A percentile compares a stretch with the other conserved stretches of the same genome.
phyloP scores from a whole-genome alignment of 2,113 vertebrate genomes.

The Brachionichthys hirsutus region DNA sequence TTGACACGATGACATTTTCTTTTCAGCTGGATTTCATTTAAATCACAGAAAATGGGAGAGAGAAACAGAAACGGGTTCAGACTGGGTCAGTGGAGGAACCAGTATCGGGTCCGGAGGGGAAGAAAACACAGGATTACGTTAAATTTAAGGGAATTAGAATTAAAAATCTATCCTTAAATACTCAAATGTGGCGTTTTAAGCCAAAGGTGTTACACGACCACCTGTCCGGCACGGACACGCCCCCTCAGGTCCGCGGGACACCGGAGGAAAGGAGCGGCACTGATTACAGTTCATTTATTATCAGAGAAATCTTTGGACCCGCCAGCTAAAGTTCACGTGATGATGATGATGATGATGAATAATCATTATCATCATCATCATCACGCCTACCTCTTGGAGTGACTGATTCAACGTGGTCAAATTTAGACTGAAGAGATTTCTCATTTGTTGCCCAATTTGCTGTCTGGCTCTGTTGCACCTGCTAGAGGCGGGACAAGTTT shows the following conservation, averaged over 20 bases:
- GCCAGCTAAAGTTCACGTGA: no score
- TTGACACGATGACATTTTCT: constrained; percentile 10
- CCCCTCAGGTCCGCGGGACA: constrained; percentile 33
- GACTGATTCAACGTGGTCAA: neutral
- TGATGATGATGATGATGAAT: no score
- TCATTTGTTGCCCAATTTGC: neutral
- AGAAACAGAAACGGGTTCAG: neutral
- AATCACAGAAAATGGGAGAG: neutral
- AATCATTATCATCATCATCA: no score
- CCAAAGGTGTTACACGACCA: constrained; percentile 37
- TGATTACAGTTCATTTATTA: neutral
- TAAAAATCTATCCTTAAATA: neutral
- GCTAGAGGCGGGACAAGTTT: neutral
- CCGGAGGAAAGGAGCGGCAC: neutral
- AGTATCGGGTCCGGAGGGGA: no score
- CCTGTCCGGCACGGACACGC: constrained; percentile 52
- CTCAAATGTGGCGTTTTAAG: neutral
- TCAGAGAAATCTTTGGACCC: constrained; percentile 38
- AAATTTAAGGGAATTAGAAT: neutral
- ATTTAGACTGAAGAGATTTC: no score
- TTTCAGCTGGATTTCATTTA: constrained; percentile 7
- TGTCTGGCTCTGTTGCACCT: neutral
- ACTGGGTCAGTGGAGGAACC: neutral
- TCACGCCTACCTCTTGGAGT: neutral
- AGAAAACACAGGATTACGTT: neutral